Base-by-base conservation (phyloP, 1,140 invertebrate genomes). In the Drosophila parabipectinata region DNA sequence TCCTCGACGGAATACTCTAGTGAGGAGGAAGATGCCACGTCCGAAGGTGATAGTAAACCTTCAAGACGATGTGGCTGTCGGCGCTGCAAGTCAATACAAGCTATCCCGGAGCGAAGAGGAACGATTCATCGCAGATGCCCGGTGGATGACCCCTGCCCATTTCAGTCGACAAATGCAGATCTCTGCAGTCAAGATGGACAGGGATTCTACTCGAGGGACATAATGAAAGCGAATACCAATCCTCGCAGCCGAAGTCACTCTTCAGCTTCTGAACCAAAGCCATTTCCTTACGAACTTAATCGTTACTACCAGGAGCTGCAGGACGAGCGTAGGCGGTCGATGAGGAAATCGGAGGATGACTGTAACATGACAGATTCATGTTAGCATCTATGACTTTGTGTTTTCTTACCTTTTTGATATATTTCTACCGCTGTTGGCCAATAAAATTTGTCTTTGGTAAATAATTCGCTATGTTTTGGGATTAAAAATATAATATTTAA, bases 101-200 rank as follows among this genome's bases (percentile, higher is more conserved):
- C n/a, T 10, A 9, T 3, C 37, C 4, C 37, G 9, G 12, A 39
- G 4, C 37, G 37, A 39, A n/a, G 10, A 8, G n/a, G 4, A 14
- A 41, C 5, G n/a, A 2, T 3, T 7, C 47, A 24, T 10, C 24
- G 7, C 3, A 34, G 12, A 2, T 48, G 5, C 34, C 21, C 37
- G 0, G n/a, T 4, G 8, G 26, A 67, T n/a, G n/a, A 61, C 3
- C 41, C 61, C 30, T 34, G 61, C 9, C 28, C 57, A 14, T 34
- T 28, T 9, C 14, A 14, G 28, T 61, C 6, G 28, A 47, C 28
- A 7, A 26, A 34, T 10, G 9, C 9, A 4, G 58, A 56, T 44
- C 8, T 7, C 18, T 4, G n/a, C 1, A 44, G 37, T 9, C 53
- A 24, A 21, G 15, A 14, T 2, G 14, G 14, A 1, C 37, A 34